Conservation (phyloP, 2,113 vertebrate genomes). For the Litocranius walleri region DNA sequence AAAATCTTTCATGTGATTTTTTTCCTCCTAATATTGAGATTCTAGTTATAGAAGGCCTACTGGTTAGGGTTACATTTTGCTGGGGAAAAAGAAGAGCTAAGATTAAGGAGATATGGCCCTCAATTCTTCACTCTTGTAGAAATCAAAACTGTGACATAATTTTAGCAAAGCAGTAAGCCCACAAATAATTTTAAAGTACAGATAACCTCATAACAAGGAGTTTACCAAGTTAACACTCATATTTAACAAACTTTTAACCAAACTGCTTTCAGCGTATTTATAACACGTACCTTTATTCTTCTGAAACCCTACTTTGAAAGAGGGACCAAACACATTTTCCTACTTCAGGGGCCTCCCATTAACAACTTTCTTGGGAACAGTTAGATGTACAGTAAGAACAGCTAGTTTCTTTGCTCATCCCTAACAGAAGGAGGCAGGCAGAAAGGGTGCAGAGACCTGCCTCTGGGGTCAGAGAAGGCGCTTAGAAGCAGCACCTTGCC, state of each 20-base stretch:
- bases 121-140: neutral
- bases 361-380: neutral
- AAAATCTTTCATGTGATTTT: neutral
- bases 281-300: neutral
- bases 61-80: neutral
- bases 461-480: neutral
- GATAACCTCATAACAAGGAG: neutral
- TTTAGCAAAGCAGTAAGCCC: constrained; percentile 11
- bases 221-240: neutral
- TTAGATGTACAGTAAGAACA: neutral
- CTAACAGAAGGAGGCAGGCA: neutral
- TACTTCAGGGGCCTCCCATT: neutral
- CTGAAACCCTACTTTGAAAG: neutral
- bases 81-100: neutral
- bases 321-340: neutral
- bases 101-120: neutral
- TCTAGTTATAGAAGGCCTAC: neutral
- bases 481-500: neutral
- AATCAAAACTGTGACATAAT: neutral
- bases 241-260: neutral
- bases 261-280: neutral
- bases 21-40: neutral
- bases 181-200: neutral
- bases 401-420: neutral
- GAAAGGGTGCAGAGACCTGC: neutral